Evolutionary conservation across 2,113 vertebrate genomes (phyloP), one percentile per base, ranked within the genome.

Genomic region (Heliornis fulica): DNA sequence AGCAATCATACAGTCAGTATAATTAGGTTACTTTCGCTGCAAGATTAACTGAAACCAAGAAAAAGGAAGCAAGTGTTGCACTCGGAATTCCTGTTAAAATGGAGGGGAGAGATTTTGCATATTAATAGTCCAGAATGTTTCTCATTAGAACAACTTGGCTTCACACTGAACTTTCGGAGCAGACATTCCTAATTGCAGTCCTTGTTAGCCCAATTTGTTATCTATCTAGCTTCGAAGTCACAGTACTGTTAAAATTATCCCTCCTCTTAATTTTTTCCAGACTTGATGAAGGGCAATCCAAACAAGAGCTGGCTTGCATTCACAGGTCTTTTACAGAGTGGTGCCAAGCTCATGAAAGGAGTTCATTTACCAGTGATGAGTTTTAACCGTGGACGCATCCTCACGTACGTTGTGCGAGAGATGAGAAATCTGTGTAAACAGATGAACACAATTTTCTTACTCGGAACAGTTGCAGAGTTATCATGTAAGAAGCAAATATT

Each of bases 381-480:
- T 86, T 96, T 90, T 86, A 93, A 86, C 94, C 92, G 26, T 15
- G 92, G 92, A 48, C 83, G 68, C 76, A 92, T 94, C 93, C 85
- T 95, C 88, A 89, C 3, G 2, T 84, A 93, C 19, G 0, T 92
- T 96, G 90, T 95, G 88, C 86, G 94, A 87, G 90, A 87, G 88
- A 90, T 46, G 76, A 93, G 86, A 95, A 95, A 90, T 94, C 60
- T 91, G 78, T 56, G 78, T 92, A 84, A 95, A 95, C 90, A 96
- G 88, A 96, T 75, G 64, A 93, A 90, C 40, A 28, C 76, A 64
- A 28, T 94, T 96, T 92, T 91, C 89, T 97, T 84, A 89, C 89
- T 88, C 80, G 71, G 53, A 86, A 85, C 69, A 54, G 76, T 94
- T 78, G 69, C 59, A 20, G 76, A 92, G 31, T 95, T 92, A 94